Evolutionary conservation across 2,888 invertebrate species (phyloP), one percentile per base, ranked within the genome.

Genomic region (Trissolcus brochymenae): DNA sequence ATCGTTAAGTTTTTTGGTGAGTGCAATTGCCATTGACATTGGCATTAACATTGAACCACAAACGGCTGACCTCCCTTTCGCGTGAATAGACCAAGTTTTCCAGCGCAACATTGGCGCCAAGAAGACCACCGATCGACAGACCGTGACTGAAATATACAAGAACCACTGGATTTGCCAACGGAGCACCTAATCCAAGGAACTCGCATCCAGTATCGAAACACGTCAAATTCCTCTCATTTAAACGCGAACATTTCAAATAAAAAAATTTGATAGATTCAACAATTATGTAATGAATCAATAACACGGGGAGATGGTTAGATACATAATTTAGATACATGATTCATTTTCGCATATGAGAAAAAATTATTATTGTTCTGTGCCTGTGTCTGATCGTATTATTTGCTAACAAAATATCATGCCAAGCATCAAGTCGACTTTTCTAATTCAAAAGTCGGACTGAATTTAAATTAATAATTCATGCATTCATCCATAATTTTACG

Each of bases 131-230:
- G 64, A 59, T 78, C 76, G 71, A 75, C 83, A 81, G 81, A 85
- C 84, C 87, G 85, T 87, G 84, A 86, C 85, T 83, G 83, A 87
- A 87, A 86, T 87, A 87, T 87, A 84, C 84, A 84, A 86, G 84
- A 85, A 86, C 85, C 87, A 87, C 84, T 82, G 84, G 84, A 81
- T 81, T 82, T 80, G 84, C 77, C 80, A 81, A 82, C 79, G 75
- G 79, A 78, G 81, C 79, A 79, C 80, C 76, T 81, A 81, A 80
- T 82, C 80, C 79, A 76, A 76, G 54, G 46, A 75, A 74, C 74
- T 73, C 55, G 70, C 64, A 72, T 73, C 65, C 70, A 74, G 66
- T 65, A 78, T 71, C 74, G 78, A 78, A 78, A 72, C 71, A 29
- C 66, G 71, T 56, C 43, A 16, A 59, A 78, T 72, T 71, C 62